These are phyloP conservation scores for Troides oblongomaculatus DNA, from an alignment of 2,888 invertebrate species.

Conservation along the genomic window DNA sequence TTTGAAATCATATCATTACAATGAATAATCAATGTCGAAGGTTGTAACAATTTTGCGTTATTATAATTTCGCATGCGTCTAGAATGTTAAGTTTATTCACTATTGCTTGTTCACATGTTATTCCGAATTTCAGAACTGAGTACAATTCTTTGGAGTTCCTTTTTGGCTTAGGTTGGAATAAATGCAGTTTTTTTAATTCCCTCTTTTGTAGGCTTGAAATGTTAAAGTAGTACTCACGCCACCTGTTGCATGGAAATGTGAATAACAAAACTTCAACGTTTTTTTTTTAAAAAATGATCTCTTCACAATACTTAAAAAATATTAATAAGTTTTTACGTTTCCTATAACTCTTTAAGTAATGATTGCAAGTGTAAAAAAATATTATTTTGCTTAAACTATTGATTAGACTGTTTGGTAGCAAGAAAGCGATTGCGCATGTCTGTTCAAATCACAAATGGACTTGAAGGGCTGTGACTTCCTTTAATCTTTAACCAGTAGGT, in stretches of 20 bases:
- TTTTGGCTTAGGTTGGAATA: neutral
- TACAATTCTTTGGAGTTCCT: neutral
- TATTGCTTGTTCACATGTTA: too few species aligned
- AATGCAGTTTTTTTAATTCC: neutral
- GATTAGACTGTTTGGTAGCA: slow-evolving; percentile 11
- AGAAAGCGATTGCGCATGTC: slow-evolving; percentile 28
- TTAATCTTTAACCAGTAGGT: slow-evolving; percentile 31
- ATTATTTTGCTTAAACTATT: slow-evolving; percentile 8
- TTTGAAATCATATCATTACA: too few species aligned
- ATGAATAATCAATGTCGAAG: too few species aligned
- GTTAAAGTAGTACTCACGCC: slow-evolving; percentile 12
- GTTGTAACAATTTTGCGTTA: too few species aligned
- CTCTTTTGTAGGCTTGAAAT: neutral
- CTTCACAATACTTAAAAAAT: neutral
- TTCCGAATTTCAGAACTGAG: too few species aligned
- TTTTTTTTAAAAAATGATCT: neutral
- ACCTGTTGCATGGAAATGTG: slow-evolving; percentile 11
- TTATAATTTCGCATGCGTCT: too few species aligned
- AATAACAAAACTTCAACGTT: neutral
- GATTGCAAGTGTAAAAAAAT: neutral
- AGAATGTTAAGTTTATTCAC: too few species aligned
- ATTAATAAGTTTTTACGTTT: neutral
- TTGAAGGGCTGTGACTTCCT: slow-evolving; percentile 54
- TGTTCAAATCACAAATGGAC: slow-evolving; percentile 17
- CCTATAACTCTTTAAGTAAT: neutral